A percentile compares a stretch with the other conserved stretches of the same genome.
Conservation (phyloP, 2,113 vertebrate species). For the Asarcornis scutulata region DNA sequence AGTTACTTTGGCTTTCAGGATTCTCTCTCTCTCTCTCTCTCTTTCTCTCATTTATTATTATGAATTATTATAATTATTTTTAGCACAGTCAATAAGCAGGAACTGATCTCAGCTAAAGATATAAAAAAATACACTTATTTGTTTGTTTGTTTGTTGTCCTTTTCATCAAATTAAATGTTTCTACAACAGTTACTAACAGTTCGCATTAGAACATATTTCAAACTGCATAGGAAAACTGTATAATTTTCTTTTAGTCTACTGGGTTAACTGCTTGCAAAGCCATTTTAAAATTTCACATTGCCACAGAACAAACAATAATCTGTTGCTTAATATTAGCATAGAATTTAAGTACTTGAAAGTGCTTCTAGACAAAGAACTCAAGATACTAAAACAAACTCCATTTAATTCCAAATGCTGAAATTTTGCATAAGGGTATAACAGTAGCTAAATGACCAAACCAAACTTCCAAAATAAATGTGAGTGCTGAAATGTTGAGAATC, state of each 20-base stretch:
- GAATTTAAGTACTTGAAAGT: not conserved
- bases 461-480: not conserved
- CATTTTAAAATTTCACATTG: not conserved
- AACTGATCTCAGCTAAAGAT: not conserved
- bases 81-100: not conserved
- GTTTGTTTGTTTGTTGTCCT: not conserved
- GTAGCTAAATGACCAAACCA: not conserved
- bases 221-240: not conserved
- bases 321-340: constrained; percentile 2
- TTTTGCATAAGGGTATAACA: not conserved
- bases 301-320: constrained; percentile 27
- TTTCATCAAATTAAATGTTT: not conserved
- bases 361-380: constrained; percentile 20
- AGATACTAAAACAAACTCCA: not conserved
- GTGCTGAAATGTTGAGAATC: not conserved
- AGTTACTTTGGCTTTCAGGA: not conserved
- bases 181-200: not conserved
- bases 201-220: not conserved
- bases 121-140: not conserved
- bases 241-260: constrained; percentile 18
- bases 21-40: no score
- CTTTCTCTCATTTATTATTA: no score
- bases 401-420: not conserved
- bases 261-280: constrained; percentile 10
- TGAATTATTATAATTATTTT: not conserved